phyloP scores from a whole-genome alignment of 1,140 invertebrate species.

The Ostrea edulis region DNA sequence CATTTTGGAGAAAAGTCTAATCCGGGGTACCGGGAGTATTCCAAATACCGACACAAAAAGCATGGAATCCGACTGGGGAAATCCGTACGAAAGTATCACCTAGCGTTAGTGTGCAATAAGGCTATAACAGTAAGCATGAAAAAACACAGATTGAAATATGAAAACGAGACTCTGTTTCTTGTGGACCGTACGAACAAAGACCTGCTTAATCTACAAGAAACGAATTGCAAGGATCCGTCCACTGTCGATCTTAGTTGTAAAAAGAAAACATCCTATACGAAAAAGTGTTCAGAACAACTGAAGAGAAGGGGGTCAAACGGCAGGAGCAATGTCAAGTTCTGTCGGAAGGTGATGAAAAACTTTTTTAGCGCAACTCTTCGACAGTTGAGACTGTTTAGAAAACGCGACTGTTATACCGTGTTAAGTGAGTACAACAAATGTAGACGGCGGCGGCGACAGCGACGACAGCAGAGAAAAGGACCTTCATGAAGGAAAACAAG shows the following conservation, averaged over 20 bases:
- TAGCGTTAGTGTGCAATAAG: not conserved
- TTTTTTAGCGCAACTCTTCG: conserved; percentile 47
- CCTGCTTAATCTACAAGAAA: not conserved
- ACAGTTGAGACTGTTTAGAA: conserved; percentile 50
- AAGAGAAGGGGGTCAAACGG: not conserved
- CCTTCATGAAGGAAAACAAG: conserved; percentile 14
- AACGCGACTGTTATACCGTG: conserved; percentile 45
- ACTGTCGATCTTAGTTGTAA: not conserved
- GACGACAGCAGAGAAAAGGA: not conserved
- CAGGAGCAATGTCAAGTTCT: conserved; percentile 53
- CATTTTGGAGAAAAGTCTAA: not conserved
- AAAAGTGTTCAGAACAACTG: not conserved
- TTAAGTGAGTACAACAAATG: not conserved
- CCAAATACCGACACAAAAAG: conserved; percentile 6
- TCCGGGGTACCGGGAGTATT: conserved; percentile 7
- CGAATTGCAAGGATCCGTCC: not conserved
- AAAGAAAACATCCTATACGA: not conserved
- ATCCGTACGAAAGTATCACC: not conserved
- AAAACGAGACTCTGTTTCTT: conserved; percentile 36
- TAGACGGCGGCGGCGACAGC: not conserved
- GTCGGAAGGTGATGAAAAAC: conserved; percentile 47
- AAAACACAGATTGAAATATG: not conserved
- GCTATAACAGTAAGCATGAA: not conserved
- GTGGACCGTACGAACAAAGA: conserved; percentile 11
- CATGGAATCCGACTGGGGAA: conserved; percentile 36